Percentiles rank a stretch among this genome's conserved stretches.
phyloP scores from a whole-genome alignment of 2,113 vertebrate genomes.

The Columba livia region DNA sequence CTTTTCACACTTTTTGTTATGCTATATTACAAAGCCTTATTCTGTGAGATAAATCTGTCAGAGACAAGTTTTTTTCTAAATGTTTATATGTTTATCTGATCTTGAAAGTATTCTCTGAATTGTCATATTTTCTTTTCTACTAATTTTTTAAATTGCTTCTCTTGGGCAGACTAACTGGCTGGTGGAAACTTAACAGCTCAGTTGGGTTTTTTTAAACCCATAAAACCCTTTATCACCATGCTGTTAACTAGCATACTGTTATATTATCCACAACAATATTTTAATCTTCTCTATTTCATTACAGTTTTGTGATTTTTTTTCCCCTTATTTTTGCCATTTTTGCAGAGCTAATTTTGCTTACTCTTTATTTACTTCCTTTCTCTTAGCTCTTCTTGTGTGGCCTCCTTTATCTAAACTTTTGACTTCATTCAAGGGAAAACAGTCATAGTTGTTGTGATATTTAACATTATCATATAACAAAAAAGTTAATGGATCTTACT shows the following conservation, averaged over 20 bases:
- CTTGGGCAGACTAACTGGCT: neutral
- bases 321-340: neutral
- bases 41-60: neutral
- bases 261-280: neutral
- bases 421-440: neutral
- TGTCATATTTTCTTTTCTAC: neutral
- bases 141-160: neutral
- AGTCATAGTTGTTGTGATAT: neutral
- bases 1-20: neutral
- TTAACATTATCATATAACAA: neutral
- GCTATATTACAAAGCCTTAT: neutral
- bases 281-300: neutral
- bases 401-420: neutral
- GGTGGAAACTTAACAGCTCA: neutral
- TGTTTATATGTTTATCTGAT: neutral
- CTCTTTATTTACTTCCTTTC: neutral
- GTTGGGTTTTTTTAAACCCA: neutral
- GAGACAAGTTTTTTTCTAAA: neutral
- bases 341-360: neutral
- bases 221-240: neutral
- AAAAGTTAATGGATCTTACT: neutral
- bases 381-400: neutral
- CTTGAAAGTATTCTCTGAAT: neutral
- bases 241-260: neutral
- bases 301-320: neutral